A percentile compares a stretch with the other conserved stretches of the same genome.
These are phyloP conservation scores for Megalurothrips usitatus DNA, from an alignment of 2,888 invertebrate genomes.

Conservation along the genomic window DNA sequence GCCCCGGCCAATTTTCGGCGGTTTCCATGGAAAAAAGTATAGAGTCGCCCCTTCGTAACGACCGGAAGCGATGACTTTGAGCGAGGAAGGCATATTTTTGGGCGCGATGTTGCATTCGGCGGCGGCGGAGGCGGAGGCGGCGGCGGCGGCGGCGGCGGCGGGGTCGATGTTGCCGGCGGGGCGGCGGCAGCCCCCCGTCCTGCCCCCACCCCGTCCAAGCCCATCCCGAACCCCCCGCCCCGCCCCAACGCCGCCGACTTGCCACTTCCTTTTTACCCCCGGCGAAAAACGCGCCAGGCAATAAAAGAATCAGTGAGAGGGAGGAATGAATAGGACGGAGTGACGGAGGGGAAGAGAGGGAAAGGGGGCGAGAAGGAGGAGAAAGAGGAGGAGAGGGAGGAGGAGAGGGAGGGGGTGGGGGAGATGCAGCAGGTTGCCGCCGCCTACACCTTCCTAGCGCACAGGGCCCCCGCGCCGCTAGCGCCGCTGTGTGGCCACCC, in stretches of 20 bases:
- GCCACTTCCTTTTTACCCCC: not conserved
- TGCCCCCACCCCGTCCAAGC: not conserved
- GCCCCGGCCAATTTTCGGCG: not conserved
- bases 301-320: not conserved
- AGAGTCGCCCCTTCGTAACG: not conserved
- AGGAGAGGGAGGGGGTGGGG: not conserved
- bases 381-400: not conserved
- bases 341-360: not conserved
- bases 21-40: constrained; percentile 13
- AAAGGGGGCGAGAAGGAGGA: not conserved
- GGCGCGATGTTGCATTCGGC: not conserved
- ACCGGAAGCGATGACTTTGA: constrained; percentile 19
- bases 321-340: not conserved
- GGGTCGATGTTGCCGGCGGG: not conserved
- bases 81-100: not conserved
- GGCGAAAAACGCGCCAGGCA: not conserved
- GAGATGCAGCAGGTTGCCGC: not conserved
- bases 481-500: not conserved
- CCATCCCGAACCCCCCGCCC: not conserved
- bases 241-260: not conserved
- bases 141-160: not conserved
- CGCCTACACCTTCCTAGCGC: not conserved
- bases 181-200: not conserved
- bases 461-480: not conserved
- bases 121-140: not conserved